phyloP scores from a whole-genome alignment of 2,113 vertebrate genomes.

The Miniopterus natalensis region DNA sequence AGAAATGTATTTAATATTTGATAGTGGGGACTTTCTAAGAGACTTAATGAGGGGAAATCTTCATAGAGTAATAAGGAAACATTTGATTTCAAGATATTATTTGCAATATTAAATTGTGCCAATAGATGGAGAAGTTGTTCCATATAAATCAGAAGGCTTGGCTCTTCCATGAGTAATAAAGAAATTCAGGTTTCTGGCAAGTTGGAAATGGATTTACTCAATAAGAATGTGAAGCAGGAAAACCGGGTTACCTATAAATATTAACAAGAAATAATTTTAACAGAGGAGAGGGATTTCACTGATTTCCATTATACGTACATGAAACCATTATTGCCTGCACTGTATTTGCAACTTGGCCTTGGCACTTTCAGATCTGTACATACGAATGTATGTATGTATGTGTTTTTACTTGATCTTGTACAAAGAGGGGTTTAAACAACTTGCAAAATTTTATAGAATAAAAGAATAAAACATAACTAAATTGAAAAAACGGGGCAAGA shows the following conservation, averaged over 20 bases:
- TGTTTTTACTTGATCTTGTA: not conserved
- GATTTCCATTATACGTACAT: slow-evolving; percentile 66
- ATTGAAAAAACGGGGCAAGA: not conserved
- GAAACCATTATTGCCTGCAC: slow-evolving; percentile 64
- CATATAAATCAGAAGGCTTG: not conserved
- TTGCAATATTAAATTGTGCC: slow-evolving; percentile 76
- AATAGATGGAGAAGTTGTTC: slow-evolving; percentile 87
- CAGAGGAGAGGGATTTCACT: slow-evolving; percentile 52
- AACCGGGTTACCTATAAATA: slow-evolving; percentile 80
- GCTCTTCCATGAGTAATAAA: slow-evolving; percentile 4
- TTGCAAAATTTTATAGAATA: not conserved
- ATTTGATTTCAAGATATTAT: slow-evolving; percentile 46
- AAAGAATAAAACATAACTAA: slow-evolving; percentile 38
- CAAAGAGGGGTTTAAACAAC: slow-evolving; percentile 24
- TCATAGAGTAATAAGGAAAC: slow-evolving; percentile 21
- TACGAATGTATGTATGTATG: not conserved
- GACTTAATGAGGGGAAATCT: not conserved
- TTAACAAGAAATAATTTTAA: slow-evolving; percentile 79
- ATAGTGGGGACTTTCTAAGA: slow-evolving; percentile 51
- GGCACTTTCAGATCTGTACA: slow-evolving; percentile 10
- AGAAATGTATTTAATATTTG: slow-evolving; percentile 70
- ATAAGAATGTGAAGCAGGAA: slow-evolving; percentile 77
- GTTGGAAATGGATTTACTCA: slow-evolving; percentile 76
- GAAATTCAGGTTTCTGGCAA: slow-evolving; percentile 61
- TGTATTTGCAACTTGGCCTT: slow-evolving; percentile 61